Evolutionary conservation across 2,888 invertebrate genomes (phyloP).

Genomic region (Tetramorium bicarinatum): DNA sequence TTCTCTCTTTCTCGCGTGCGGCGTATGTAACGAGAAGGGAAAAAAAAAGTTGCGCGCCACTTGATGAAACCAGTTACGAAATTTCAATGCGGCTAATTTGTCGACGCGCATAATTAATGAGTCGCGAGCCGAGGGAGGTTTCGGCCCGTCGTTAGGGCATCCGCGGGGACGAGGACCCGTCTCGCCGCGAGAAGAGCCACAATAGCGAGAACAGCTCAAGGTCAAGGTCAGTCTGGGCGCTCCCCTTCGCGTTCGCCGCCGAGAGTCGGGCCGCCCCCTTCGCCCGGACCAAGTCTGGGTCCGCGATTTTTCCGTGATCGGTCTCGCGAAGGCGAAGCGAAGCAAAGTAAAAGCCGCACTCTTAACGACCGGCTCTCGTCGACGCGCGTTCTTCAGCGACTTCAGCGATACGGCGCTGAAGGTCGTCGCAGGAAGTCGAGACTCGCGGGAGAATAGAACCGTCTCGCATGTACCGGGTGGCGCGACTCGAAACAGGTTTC

Average conservation of each 20-base stretch:
- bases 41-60: background rate
- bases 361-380: conserved; percentile 25
- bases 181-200: conserved; percentile 14
- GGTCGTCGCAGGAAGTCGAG: conserved; percentile 74
- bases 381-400: conserved; percentile 67
- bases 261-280: conserved; percentile 33
- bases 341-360: conserved; percentile 12
- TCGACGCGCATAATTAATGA: background rate
- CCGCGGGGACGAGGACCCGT: background rate
- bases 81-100: background rate
- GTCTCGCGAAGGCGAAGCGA: background rate
- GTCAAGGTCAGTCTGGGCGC: conserved; percentile 51
- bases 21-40: background rate
- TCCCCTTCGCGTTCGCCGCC: conserved; percentile 32
- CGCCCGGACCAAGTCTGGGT: conserved; percentile 8
- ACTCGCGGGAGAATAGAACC: conserved; percentile 73
- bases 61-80: background rate
- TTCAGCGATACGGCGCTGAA: conserved; percentile 69
- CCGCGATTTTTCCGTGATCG: conserved; percentile 43
- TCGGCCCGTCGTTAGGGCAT: background rate
- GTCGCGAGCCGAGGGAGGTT: background rate
- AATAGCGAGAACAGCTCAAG: conserved; percentile 38
- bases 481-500: conserved; percentile 62
- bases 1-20: too few relatives aligned
- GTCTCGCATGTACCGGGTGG: conserved; percentile 74